Evolutionary conservation across 2,888 invertebrate genomes (phyloP), one percentile per base, ranked within the genome.

Genomic region (Thereva nobilitata): DNA sequence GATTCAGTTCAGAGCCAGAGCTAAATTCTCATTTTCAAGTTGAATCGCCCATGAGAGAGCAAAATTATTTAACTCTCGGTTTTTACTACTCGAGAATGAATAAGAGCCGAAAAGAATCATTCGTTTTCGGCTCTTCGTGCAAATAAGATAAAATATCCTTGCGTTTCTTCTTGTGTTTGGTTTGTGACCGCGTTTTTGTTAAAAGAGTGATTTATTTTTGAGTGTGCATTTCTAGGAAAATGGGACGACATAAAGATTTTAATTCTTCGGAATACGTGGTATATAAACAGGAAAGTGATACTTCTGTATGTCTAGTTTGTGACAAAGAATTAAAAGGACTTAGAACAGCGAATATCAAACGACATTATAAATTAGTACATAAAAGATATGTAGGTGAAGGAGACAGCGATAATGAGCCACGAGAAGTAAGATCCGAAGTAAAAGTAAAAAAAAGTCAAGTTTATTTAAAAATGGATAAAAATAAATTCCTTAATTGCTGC

Each of bases 401-500:
- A 8, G 53, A 53, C 4, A 53, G 53, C 37, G 53, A 53, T 8
- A 6, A 53, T 23, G 53, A 53, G 37, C 37, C 37, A 5, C 53
- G 35, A 35, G 37, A 35, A 23, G 35, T 42, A 8, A 7, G 7
- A 8, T 23, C 53, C 6, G 37, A 8, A 35, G 4, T 53, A n/a
- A 53, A 23, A 23, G n/a, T n/a, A 35, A 10, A 7, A 10, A 34
- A 23, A 8, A 53, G 34, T 23, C 53, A 53, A 35, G 34, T 53
- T 23, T 23, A 53, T 53, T 53, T 53, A 53, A 53, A 53, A 23
- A 35, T 53, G 53, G 53, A 53, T 37, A 35, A 53, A 5, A 53
- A 53, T 35, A 53, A 53, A 53, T 53, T 53, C n/a, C n/a, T 53
- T 6, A 53, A 53, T 10, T 53, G 53, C 53, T 53, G 53, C n/a